Evolutionary conservation across 1,140 invertebrate species (phyloP).

Genomic region (Arctopsyche grandis): DNA sequence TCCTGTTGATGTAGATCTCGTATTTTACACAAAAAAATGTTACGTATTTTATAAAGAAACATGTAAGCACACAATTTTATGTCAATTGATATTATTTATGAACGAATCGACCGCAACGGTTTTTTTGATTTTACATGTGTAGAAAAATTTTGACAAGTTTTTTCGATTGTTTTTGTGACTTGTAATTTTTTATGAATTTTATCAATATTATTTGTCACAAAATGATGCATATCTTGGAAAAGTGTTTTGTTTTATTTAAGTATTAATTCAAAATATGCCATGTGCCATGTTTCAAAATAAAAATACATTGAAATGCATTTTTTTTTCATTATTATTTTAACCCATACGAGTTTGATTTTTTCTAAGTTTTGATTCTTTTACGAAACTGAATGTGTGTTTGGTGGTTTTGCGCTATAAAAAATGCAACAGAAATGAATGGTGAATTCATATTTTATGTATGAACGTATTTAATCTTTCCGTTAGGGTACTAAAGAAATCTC

Average conservation of each 20-base stretch:
- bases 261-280: slow-evolving; percentile 16
- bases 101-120: neutral
- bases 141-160: neutral
- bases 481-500: too few species aligned
- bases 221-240: slow-evolving; percentile 34
- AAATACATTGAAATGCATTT: slow-evolving; percentile 50
- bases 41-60: slow-evolving; percentile 52
- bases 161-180: neutral
- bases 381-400: too few species aligned
- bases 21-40: slow-evolving; percentile 51
- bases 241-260: slow-evolving; percentile 12
- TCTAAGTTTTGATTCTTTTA: too few species aligned
- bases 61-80: slow-evolving; percentile 32
- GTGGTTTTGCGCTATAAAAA: too few species aligned
- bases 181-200: neutral
- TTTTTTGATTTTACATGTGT: slow-evolving; percentile 11
- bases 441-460: too few species aligned
- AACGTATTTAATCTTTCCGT: too few species aligned
- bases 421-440: too few species aligned
- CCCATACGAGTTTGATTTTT: too few species aligned
- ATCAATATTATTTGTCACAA: slow-evolving; percentile 26
- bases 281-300: slow-evolving; percentile 54
- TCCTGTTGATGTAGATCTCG: slow-evolving; percentile 45
- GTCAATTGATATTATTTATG: neutral
- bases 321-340: slow-evolving; percentile 28